These are phyloP conservation scores for Xanthia icteritia DNA, from an alignment of 2,888 invertebrate species.

Conservation along the genomic window DNA sequence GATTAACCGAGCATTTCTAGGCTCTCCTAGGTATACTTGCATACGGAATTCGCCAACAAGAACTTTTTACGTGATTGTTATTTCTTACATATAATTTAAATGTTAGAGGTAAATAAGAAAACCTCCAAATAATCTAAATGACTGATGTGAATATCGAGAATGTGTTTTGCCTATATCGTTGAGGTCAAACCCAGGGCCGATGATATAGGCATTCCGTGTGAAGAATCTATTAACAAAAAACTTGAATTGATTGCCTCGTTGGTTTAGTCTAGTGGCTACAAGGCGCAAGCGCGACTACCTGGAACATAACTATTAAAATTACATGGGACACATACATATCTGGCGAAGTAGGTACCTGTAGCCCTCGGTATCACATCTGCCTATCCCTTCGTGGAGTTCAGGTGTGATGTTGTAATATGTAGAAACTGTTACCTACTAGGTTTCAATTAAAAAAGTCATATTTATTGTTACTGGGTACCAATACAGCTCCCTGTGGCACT, in stretches of 20 bases:
- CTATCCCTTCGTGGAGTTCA: no score
- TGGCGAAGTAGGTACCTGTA: no score
- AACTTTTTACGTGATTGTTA: constrained; percentile 9
- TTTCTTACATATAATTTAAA: constrained; percentile 20
- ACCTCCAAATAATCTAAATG: constrained; percentile 14
- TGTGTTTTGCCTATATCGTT: constrained; percentile 2
- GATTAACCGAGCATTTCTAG: no score
- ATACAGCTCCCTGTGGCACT: no score
- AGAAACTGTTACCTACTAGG: no score
- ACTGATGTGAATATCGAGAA: not conserved
- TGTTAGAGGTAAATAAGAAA: constrained; percentile 26
- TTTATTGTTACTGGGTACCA: no score
- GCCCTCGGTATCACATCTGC: no score
- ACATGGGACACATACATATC: no score
- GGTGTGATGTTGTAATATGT: no score
- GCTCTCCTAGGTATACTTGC: not conserved
- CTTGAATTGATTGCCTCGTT: not conserved
- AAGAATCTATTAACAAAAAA: constrained; percentile 10
- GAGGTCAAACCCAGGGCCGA: constrained; percentile 6
- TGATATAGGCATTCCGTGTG: constrained; percentile 5
- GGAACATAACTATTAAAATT: no score
- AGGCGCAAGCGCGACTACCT: no score
- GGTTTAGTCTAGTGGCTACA: not conserved
- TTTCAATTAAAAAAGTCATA: no score
- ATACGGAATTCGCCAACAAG: constrained; percentile 1